Evolutionary conservation across 2,888 invertebrate genomes (phyloP), one percentile per base, ranked within the genome.

Genomic region (Synergus gifuensis): DNA sequence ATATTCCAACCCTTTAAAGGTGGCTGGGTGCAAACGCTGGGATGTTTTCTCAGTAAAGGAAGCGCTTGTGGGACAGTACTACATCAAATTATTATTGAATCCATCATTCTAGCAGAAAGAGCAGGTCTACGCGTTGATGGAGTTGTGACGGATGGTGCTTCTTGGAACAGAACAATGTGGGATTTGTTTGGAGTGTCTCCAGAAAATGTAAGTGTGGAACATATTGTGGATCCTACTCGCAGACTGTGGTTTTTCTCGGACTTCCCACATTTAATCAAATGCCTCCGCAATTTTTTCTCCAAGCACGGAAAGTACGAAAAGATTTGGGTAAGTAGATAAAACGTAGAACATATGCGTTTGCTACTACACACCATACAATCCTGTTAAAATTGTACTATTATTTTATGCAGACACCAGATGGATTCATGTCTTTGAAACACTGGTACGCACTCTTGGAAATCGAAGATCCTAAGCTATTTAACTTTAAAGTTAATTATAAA

Each of bases 1-100:
- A 86, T 86, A 83, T 86, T 85, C 78, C 84, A 85, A 77, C 85
- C 87, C 1, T 86, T 88, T 49, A 82, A 79, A 54, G 84, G 84
- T 9, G 77, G 64, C 44, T 88, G 84, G 83, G 80, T 87, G 9
- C 88, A 88, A 78, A 81, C 82, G 8, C 49, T 88, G 28, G 87
- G 80, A 5, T 81, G 82, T 42, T 88, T 88, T 80, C 69, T 87
- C 2, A 87, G 84, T 64, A 87, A 82, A 78, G 84, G 85, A 9
- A 82, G 84, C 78, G 85, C 86, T 22, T 76, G 78, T 28, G 81
- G 86, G 44, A 79, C 63, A 54, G 81, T 85, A 16, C 78, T 87
- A 16, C 79, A 85, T 36, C 78, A 86, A 49, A 49, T 88, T n/a
- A 28, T 88, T 62, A 28, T 87, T 22, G 87, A 88, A 73, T 83